A percentile compares a stretch with the other conserved stretches of the same genome.
Conservation (phyloP, 37 sponge, comb jelly and placozoan genomes). For the Ianthella basta region DNA sequence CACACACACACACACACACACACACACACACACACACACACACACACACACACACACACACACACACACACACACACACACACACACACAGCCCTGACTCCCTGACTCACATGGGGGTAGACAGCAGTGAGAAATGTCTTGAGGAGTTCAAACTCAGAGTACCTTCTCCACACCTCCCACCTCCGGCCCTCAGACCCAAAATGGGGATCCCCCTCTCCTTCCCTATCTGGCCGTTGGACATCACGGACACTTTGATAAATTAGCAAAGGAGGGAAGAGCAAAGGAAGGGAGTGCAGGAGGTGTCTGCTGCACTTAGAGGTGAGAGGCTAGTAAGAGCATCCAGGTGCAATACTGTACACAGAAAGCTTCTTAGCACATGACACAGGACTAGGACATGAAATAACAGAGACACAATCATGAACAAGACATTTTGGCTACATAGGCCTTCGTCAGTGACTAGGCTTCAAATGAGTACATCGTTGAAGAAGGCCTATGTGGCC, state of each 20-base stretch:
- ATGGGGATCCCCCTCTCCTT: not conserved
- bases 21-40: too few species aligned
- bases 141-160: slow-evolving; percentile 82
- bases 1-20: not conserved
- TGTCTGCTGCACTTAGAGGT: too few species aligned
- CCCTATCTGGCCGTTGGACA: not conserved
- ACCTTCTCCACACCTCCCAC: slow-evolving; percentile 80
- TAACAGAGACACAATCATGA: too few species aligned
- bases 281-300: not conserved
- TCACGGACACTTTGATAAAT: not conserved
- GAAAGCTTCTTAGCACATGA: too few species aligned
- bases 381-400: too few species aligned
- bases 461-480: too few species aligned
- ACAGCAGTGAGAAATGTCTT: slow-evolving; percentile 56
- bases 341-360: too few species aligned
- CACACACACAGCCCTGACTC: not conserved
- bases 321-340: too few species aligned
- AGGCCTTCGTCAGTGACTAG: too few species aligned
- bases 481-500: too few species aligned
- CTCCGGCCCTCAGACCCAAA: slow-evolving; percentile 3
- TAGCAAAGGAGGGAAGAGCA: not conserved
- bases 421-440: too few species aligned
- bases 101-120: slow-evolving; percentile 73
- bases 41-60: too few species aligned
- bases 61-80: not conserved